Conservation (phyloP, 2,888 invertebrate genomes). For the Callimorpha dominula region DNA sequence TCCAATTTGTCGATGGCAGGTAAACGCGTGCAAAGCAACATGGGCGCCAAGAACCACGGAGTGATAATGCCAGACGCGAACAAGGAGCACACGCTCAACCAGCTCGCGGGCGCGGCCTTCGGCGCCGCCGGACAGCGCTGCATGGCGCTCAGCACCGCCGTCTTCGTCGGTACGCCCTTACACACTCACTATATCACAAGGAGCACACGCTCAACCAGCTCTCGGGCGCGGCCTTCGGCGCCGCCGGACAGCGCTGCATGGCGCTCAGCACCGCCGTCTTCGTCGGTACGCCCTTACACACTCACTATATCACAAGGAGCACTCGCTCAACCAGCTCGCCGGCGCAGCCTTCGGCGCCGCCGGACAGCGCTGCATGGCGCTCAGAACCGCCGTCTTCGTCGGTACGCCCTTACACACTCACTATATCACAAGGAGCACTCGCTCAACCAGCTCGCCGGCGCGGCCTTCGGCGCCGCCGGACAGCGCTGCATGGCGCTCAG, state of each 20-base stretch:
- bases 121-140: slow-evolving; percentile 99
- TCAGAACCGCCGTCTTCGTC: slow-evolving; percentile 97
- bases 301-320: slow-evolving; percentile 92
- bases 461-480: slow-evolving; percentile 99
- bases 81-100: slow-evolving; percentile 98
- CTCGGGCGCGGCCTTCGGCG: slow-evolving; percentile 98
- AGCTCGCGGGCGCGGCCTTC: slow-evolving; percentile 97
- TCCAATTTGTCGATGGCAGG: slow-evolving; percentile 59
- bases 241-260: slow-evolving; percentile 99
- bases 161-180: slow-evolving; percentile 90
- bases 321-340: slow-evolving; percentile 95
- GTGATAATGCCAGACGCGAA: slow-evolving; percentile 99
- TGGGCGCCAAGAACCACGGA: slow-evolving; percentile 99
- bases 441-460: slow-evolving; percentile 96
- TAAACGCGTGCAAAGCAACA: slow-evolving; percentile 98
- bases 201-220: slow-evolving; percentile 97
- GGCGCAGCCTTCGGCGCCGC: slow-evolving; percentile 99
- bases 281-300: slow-evolving; percentile 86
- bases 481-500: slow-evolving; percentile 99
- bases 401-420: slow-evolving; percentile 72
- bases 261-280: slow-evolving; percentile 97
- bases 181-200: slow-evolving; percentile 89
- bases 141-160: slow-evolving; percentile 98
- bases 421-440: slow-evolving; percentile 96
- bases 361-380: slow-evolving; percentile 99